Conservation (phyloP, 2,113 vertebrate species). For the Echinops telfairi region DNA sequence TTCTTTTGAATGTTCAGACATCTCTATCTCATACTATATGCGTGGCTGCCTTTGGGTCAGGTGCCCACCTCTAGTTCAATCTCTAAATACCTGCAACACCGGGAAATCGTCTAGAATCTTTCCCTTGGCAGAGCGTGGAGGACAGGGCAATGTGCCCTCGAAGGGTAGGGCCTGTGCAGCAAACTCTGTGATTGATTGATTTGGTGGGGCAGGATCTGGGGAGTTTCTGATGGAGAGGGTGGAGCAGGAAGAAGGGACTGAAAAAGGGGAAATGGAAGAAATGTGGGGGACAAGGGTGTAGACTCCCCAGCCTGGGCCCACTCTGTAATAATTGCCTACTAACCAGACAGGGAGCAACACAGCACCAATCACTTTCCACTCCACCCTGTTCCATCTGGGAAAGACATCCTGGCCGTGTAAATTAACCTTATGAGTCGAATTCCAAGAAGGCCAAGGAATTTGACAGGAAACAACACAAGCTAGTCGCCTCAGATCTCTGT, state of each 20-base stretch:
- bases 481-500: conserved; percentile 62
- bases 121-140: neutral
- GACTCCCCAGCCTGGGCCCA: neutral
- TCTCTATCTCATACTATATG: neutral
- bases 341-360: neutral
- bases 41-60: neutral
- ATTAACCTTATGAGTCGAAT: conserved; percentile 52
- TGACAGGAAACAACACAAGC: conserved; percentile 69
- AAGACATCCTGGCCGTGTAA: conserved; percentile 69
- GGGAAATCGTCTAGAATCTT: neutral
- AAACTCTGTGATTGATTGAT: neutral
- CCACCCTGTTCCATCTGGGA: conserved; percentile 65
- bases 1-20: neutral
- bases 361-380: conserved; percentile 46
- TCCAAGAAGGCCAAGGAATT: conserved; percentile 66
- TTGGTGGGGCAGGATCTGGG: neutral
- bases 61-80: neutral
- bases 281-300: neutral
- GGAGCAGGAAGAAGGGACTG: neutral
- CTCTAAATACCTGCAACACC: neutral
- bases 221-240: neutral
- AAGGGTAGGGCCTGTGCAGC: neutral
- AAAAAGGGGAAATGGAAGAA: neutral
- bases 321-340: neutral
- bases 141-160: neutral